phyloP scores from a whole-genome alignment of 2,797 vertebrate genomes.

The Cirrhinus mrigala region DNA sequence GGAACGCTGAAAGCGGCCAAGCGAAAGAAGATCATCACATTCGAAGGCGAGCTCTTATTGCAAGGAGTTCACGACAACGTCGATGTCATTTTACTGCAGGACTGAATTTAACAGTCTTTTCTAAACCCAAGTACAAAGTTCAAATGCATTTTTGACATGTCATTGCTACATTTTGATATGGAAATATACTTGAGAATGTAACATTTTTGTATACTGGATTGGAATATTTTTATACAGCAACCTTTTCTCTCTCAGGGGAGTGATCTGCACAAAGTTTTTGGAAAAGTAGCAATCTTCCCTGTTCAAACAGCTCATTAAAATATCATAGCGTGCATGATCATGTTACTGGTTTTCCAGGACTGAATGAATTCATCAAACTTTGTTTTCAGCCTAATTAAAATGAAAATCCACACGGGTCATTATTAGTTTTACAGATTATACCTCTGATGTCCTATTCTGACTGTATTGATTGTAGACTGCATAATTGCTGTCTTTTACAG shows the following conservation, averaged over 20 bases:
- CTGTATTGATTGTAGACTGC: conserved; percentile 15
- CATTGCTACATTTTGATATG: conserved; percentile 55
- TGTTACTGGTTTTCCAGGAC: conserved; percentile 71
- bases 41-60: conserved; percentile 89
- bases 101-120: conserved; percentile 62
- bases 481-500: conserved; percentile 7
- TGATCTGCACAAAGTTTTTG: conserved; percentile 33
- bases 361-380: conserved; percentile 38
- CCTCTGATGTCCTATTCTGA: not conserved
- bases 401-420: not conserved
- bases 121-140: conserved; percentile 4
- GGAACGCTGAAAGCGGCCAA: conserved; percentile 95
- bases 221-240: conserved; percentile 50
- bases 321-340: conserved; percentile 65
- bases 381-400: conserved; percentile 4
- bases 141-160: conserved; percentile 8
- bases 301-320: conserved; percentile 29
- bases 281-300: conserved; percentile 35
- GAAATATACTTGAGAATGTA: conserved; percentile 60
- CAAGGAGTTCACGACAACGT: conserved; percentile 95
- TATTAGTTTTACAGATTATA: not conserved
- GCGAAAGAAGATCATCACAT: conserved; percentile 84
- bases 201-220: conserved; percentile 56
- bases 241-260: conserved; percentile 44
- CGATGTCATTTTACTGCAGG: conserved; percentile 85